phyloP scores from a whole-genome alignment of 1,140 invertebrate genomes.

The Monomorium pharaonis region DNA sequence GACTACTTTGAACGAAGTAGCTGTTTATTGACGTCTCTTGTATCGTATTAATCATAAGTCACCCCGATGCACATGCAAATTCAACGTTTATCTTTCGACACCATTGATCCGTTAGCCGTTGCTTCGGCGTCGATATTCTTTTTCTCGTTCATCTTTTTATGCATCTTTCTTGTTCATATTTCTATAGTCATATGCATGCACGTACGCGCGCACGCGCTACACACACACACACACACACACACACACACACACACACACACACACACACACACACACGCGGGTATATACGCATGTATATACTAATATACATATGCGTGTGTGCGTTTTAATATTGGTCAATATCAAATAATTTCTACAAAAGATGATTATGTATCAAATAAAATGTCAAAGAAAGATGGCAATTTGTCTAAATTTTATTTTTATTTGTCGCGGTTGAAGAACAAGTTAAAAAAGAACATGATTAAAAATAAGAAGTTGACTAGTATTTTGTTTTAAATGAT shows the following conservation, averaged over 20 bases:
- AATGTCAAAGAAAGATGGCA: neutral
- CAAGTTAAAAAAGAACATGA: neutral
- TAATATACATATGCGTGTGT: too few species aligned
- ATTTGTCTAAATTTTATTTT: too few species aligned
- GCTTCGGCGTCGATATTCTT: neutral
- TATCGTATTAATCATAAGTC: conserved; percentile 24
- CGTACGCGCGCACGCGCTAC: too few species aligned
- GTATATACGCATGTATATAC: too few species aligned
- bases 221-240: too few species aligned
- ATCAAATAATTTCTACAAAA: neutral
- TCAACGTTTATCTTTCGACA: conserved; percentile 8
- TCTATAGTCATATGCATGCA: neutral
- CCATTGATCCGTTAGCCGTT: neutral
- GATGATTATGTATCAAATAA: neutral
- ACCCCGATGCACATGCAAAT: neutral
- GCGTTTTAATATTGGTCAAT: too few species aligned
- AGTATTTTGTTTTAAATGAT: neutral
- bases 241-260: neutral
- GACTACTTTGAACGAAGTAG: conserved; percentile 11
- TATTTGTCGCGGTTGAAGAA: neutral
- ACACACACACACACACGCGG: too few species aligned
- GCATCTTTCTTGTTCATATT: neutral
- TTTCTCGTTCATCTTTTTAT: neutral
- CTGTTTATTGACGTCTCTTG: conserved; percentile 38
- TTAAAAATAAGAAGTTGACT: too few species aligned